These are phyloP conservation scores for Calvadosia cruxmelitensis DNA, from an alignment of 30 jellyfish, hydroid and myxozoan genomes.

Conservation along the genomic window DNA sequence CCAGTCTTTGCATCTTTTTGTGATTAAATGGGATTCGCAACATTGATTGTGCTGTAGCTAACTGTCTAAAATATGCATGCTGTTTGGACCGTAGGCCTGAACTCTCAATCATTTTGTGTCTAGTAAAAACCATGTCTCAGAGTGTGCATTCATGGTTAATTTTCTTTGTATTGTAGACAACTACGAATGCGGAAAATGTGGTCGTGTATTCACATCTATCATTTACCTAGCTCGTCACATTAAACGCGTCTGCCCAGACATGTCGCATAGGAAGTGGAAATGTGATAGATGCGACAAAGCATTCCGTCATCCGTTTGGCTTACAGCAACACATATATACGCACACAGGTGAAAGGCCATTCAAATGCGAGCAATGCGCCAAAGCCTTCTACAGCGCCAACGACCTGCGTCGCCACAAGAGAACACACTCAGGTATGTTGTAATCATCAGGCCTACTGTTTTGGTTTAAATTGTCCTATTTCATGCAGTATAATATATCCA, in stretches of 20 bases:
- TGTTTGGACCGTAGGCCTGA: too few species aligned
- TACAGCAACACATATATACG: constrained; percentile 78
- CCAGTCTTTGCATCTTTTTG: background rate
- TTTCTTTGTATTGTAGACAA: constrained; percentile 21
- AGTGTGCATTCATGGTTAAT: background rate
- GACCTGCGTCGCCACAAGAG: constrained; percentile 77
- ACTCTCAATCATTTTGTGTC: too few species aligned
- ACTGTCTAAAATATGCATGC: background rate
- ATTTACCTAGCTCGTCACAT: constrained; percentile 88
- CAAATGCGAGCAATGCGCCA: constrained; percentile 91
- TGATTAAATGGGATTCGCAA: background rate
- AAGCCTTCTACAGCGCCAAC: constrained; percentile 95
- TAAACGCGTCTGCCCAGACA: constrained; percentile 93
- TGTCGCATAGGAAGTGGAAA: constrained; percentile 86
- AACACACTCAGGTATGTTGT: constrained; percentile 71
- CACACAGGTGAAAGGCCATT: constrained; percentile 95
- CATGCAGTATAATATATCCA: background rate
- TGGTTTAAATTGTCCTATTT: too few species aligned
- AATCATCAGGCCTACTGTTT: background rate
- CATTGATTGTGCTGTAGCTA: background rate
- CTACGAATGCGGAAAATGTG: constrained; percentile 87
- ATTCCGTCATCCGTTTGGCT: constrained; percentile 91
- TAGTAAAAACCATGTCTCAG: background rate
- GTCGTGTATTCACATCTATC: constrained; percentile 76
- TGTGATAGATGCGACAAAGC: constrained; percentile 91